Conservation (phyloP, 2,797 vertebrate species). For the Acanthis flammea region DNA sequence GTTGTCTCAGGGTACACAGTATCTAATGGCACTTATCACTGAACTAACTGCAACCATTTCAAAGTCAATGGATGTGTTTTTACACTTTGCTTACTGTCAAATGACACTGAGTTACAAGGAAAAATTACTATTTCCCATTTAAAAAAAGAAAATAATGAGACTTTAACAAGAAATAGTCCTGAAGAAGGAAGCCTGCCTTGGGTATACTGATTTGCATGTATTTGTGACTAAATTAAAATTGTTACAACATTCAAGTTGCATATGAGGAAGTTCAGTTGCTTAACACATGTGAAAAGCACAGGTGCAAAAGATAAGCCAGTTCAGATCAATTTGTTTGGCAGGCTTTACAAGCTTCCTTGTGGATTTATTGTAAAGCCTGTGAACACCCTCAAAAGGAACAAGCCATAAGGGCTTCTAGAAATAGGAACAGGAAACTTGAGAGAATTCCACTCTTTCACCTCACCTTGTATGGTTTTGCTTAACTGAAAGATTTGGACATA, state of each 20-base stretch:
- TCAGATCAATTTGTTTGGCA: background rate
- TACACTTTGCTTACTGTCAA: background rate
- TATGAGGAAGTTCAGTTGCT: slow-evolving; percentile 10
- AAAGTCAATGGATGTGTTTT: background rate
- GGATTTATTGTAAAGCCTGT: background rate
- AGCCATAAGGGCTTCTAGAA: background rate
- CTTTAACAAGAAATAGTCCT: background rate
- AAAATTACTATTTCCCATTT: background rate
- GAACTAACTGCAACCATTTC: background rate
- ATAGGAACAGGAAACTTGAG: background rate
- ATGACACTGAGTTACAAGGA: background rate
- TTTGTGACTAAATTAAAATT: background rate
- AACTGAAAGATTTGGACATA: background rate
- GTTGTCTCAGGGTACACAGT: background rate
- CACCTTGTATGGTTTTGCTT: background rate
- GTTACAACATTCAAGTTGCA: background rate
- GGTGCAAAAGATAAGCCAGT: background rate
- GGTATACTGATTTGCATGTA: background rate
- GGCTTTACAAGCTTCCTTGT: slow-evolving; percentile 1
- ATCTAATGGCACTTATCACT: background rate
- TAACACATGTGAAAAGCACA: background rate
- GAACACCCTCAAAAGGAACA: background rate
- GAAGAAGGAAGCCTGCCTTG: background rate
- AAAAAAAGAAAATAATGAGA: background rate
- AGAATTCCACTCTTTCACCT: background rate